Evolutionary conservation across 2,113 vertebrate genomes (phyloP).

Genomic region (Osmerus eperlanus): DNA sequence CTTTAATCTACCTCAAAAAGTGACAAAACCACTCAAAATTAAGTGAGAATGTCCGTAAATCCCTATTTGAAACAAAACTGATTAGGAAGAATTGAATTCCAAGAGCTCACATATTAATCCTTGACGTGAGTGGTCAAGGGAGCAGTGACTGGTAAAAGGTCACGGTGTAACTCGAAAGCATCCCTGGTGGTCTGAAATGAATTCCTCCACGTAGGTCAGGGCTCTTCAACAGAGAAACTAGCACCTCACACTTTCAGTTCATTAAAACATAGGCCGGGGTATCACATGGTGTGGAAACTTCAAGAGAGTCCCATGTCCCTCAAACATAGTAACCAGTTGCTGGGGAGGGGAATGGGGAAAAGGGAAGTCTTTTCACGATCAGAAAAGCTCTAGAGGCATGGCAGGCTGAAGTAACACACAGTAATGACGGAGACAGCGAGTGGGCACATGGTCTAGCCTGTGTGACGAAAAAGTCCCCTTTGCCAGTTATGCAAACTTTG

Average conservation of each 20-base stretch:
- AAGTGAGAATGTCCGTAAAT: not conserved
- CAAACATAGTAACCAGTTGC: slow-evolving; percentile 22
- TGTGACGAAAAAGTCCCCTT: slow-evolving; percentile 28
- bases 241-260: slow-evolving; percentile 42
- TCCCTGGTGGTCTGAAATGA: slow-evolving; percentile 45
- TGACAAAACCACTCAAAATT: not conserved
- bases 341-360: slow-evolving; percentile 20
- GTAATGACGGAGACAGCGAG: slow-evolving; percentile 20
- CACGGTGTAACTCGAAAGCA: slow-evolving; percentile 24
- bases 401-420: slow-evolving; percentile 45
- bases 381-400: slow-evolving; percentile 38
- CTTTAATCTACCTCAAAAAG: not conserved
- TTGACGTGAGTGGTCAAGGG: slow-evolving; percentile 10
- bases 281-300: slow-evolving; percentile 45
- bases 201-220: slow-evolving; percentile 37
- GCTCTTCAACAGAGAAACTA: slow-evolving; percentile 31
- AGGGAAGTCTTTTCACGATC: slow-evolving; percentile 37
- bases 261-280: slow-evolving; percentile 47
- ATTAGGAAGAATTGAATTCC: slow-evolving; percentile 15
- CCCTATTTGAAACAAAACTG: not conserved
- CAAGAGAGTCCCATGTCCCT: slow-evolving; percentile 41
- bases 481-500: slow-evolving; percentile 36
- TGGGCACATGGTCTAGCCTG: slow-evolving; percentile 32
- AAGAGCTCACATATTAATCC: slow-evolving; percentile 36
- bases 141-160: slow-evolving; percentile 27